Evolutionary conservation across 2,888 invertebrate species (phyloP).

Genomic region (Ecliptopera silaceata): DNA sequence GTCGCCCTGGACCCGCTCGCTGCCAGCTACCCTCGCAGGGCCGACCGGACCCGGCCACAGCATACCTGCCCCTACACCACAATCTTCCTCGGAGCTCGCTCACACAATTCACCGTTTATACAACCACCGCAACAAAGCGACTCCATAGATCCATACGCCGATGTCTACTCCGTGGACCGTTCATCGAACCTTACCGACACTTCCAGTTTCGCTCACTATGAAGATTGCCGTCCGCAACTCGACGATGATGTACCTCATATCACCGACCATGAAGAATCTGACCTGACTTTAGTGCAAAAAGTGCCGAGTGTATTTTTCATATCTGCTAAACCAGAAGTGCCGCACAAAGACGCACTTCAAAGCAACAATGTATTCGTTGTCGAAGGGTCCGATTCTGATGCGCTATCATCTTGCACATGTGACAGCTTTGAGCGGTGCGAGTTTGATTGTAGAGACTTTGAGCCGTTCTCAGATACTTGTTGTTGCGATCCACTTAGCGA

Average conservation of each 20-base stretch:
- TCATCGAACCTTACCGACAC: constrained; percentile 78
- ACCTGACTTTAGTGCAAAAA: constrained; percentile 69
- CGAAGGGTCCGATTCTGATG: constrained; percentile 76
- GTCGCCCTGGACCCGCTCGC: constrained; percentile 65
- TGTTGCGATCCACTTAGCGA: constrained; percentile 81
- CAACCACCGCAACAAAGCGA: constrained; percentile 67
- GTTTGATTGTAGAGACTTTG: constrained; percentile 82
- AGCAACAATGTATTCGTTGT: constrained; percentile 63
- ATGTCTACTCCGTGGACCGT: constrained; percentile 74
- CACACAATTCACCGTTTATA: constrained; percentile 59
- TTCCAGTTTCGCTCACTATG: constrained; percentile 77
- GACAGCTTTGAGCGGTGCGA: constrained; percentile 82
- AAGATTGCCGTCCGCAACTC: constrained; percentile 68
- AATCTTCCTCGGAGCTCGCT: constrained; percentile 67
- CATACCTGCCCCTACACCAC: constrained; percentile 79
- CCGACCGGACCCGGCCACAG: constrained; percentile 74
- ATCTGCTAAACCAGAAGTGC: constrained; percentile 59
- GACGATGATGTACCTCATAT: constrained; percentile 54
- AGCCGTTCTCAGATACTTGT: constrained; percentile 84
- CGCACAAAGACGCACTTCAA: constrained; percentile 56
- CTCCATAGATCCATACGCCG: constrained; percentile 69
- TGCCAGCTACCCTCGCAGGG: constrained; percentile 80
- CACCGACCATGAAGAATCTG: constrained; percentile 48
- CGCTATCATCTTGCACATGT: constrained; percentile 80
- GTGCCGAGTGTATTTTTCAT: constrained; percentile 76